Percentiles rank a stretch among this genome's conserved stretches.
Evolutionary conservation across 2,888 invertebrate species (phyloP).

Genomic region (Hirtodrosophila cameraria): DNA sequence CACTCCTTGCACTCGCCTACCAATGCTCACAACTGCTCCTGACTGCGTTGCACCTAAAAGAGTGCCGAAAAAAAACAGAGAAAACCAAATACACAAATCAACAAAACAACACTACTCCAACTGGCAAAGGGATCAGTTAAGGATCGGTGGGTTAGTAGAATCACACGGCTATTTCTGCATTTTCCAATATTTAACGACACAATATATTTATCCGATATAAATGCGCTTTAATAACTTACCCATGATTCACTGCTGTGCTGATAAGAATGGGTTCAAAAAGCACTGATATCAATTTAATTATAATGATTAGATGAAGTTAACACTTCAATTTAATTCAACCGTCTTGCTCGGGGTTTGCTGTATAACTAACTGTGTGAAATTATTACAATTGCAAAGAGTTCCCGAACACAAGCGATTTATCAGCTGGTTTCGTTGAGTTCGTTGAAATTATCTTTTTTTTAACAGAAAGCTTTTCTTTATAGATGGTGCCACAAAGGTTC

Average conservation of each 20-base stretch:
- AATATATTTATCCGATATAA: too few species aligned
- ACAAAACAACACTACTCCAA: slow-evolving; percentile 27
- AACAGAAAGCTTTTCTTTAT: slow-evolving; percentile 10
- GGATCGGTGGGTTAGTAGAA: too few species aligned
- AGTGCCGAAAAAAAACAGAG: too few species aligned
- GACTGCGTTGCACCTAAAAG: too few species aligned
- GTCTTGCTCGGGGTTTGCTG: slow-evolving; percentile 4
- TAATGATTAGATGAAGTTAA: background rate
- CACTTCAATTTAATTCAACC: slow-evolving; percentile 8
- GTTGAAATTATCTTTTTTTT: background rate
- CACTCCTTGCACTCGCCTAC: slow-evolving; percentile 69
- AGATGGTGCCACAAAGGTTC: background rate
- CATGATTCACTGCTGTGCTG: slow-evolving; percentile 55
- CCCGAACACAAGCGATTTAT: background rate
- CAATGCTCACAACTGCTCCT: slow-evolving; percentile 75
- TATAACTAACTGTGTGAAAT: slow-evolving; percentile 16
- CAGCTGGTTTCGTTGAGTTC: background rate
- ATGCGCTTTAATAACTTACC: slow-evolving; percentile 32
- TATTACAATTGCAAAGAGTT: too few species aligned
- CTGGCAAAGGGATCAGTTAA: too few species aligned
- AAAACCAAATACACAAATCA: slow-evolving; percentile 24
- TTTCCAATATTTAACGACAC: too few species aligned
- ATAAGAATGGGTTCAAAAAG: too few species aligned
- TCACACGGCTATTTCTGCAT: too few species aligned
- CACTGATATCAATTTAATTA: background rate